Percentiles rank a stretch among this genome's conserved stretches.
Conservation (phyloP, 1,140 invertebrate species). For the Pachypeltis micranthus region DNA sequence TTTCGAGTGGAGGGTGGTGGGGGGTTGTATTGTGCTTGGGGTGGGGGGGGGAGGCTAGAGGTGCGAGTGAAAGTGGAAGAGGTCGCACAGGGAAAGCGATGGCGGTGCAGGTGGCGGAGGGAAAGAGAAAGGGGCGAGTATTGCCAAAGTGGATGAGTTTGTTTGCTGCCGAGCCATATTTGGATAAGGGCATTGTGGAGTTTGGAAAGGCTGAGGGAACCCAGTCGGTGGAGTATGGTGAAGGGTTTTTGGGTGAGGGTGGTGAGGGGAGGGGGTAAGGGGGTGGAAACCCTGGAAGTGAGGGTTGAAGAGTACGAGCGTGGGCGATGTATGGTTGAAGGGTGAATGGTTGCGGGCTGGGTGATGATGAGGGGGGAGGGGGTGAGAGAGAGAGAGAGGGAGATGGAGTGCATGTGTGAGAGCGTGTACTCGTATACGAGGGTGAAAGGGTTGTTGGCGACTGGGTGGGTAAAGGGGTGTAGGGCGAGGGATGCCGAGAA, state of each 20-base stretch:
- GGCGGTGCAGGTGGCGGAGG: background rate
- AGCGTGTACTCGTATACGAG: no score
- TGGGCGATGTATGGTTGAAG: background rate
- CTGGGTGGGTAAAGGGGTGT: no score
- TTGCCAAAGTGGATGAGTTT: constrained; percentile 10
- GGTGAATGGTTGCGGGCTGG: background rate
- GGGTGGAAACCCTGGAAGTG: background rate
- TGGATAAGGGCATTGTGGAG: constrained; percentile 7
- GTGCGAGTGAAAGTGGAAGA: background rate
- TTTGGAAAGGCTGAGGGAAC: background rate
- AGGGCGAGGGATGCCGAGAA: no score
- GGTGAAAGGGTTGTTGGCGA: no score
- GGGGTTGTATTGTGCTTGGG: background rate
- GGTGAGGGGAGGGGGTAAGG: no score
- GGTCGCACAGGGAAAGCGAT: background rate
- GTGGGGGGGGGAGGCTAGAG: background rate
- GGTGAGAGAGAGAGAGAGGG: background rate
- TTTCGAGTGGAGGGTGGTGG: no score
- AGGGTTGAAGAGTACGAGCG: background rate
- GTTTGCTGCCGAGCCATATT: constrained; percentile 9
- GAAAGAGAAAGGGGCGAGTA: background rate
- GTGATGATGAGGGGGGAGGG: background rate
- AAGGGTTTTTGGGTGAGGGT: background rate
- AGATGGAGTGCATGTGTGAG: background rate
- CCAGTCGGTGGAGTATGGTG: no score